Conservation (phyloP, 2,797 vertebrate genomes). For the Hirundo rustica region DNA sequence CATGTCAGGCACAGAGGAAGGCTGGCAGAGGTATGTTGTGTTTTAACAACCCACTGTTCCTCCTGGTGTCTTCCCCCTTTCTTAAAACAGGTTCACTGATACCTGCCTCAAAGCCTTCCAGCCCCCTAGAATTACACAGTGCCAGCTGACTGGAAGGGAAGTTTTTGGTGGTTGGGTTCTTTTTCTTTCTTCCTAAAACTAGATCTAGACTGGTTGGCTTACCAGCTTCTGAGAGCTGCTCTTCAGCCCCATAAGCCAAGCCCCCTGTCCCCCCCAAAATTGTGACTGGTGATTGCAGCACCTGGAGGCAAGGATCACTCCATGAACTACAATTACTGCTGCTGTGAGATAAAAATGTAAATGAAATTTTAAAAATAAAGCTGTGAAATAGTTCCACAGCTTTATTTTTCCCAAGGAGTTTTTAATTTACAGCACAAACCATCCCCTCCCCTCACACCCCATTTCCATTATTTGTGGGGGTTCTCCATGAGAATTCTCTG, state of each 20-base stretch:
- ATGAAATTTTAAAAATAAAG: background rate
- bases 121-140: background rate
- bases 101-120: background rate
- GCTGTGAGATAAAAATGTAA: background rate
- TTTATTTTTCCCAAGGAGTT: background rate
- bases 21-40: no score
- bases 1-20: no score
- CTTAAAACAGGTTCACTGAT: background rate
- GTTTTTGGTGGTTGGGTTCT: background rate
- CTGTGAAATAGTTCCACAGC: background rate
- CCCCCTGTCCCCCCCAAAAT: background rate
- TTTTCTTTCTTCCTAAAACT: background rate
- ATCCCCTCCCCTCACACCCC: background rate
- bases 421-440: no score
- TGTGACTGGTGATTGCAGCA: background rate
- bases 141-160: background rate
- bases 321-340: background rate
- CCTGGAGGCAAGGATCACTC: background rate
- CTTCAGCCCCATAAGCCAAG: background rate
- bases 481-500: background rate
- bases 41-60: background rate
- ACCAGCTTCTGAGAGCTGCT: background rate
- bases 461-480: background rate
- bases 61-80: background rate
- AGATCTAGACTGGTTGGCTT: background rate